Base-by-base conservation (phyloP, 1,140 invertebrate species). In the Scaptomyza montana region DNA sequence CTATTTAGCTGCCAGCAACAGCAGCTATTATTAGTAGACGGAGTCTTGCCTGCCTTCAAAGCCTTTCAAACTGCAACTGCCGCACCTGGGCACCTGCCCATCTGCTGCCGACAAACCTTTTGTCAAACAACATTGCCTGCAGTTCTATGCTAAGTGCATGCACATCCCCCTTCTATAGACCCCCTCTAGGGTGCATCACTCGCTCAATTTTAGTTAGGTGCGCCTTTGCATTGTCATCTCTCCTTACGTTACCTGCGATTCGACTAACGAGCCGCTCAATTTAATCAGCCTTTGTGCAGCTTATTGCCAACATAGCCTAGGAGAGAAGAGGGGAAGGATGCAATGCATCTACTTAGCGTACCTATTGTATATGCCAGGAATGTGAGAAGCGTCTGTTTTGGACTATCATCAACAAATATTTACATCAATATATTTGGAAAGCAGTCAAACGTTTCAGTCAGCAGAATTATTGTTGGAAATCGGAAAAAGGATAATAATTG, bases 181-280 rank as follows among this genome's bases (percentile, higher is more conserved):
- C 12, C 55, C 19, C 41, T 46, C 46, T 21, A 16, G 12, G 12
- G 49, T 45, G 10, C 10, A 5, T 28, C 12, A 2, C 41, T 30
- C 55, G 46, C 49, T 25, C 3, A 25, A 25, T 25, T 25, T 25
- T 25, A 25, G 21, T 4, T 25, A 25, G 21, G 21, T 25, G 21
- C 21, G 21, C 21, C 21, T 25, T 25, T 25, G 3, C 2, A 25
- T 25, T 25, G 21, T 25, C 21, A 21, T 21, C 21, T 21, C 21
- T 6, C 43, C 9, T 46, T 49, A 33, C 61, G 28, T 54, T 25
- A 1, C 21, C 61, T 16, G 39, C 55, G 30, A 61, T 51, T 57
- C 71, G 16, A 16, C 16, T 66, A 63, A 69, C 47, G 66, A 69
- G 57, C 53, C 49, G 53, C 71, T 64, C 67, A 74, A 75, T 71